Evolutionary conservation across 2,888 invertebrate species (phyloP), one percentile per base, ranked within the genome.

Genomic region (Mystacides longicornis): DNA sequence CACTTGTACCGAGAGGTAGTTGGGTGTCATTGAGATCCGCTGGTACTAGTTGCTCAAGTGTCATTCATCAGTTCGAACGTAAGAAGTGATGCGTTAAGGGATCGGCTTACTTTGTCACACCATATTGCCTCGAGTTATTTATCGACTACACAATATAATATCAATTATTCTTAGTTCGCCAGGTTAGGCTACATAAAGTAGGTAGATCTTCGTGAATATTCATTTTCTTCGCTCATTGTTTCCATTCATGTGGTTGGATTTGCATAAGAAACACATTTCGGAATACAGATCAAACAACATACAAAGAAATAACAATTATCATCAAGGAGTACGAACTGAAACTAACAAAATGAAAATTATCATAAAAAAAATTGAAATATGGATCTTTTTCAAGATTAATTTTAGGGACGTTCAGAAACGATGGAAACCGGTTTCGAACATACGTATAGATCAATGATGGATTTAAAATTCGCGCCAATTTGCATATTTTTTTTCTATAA

Each of bases 61-160:
- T 27, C 27, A 27, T 27, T 27, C 7, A 7, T 5, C 11, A 5
- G 11, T 27, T 27, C 27, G 27, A 37, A 37, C 37, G 37, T 37
- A 16, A 37, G 37, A 37, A 37, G 14, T 14, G 37, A 37, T 37
- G 37, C 37, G 37, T 37, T 37, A 37, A 37, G 37, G 3, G 14
- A 37, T 37, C 37, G 37, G 37, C 37, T 37, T 37, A 37, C 37
- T 37, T 37, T 37, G 37, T 37, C 14, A 37, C 37, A 37, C 37
- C 37, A 37, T 37, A 37, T 7, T 37, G 37, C 4, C 16, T 4
- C 14, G 3, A 37, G 37, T 3, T 37, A 37, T 37, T 7, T 37
- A n/a, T n/a, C n/a, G n/a, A n/a, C 37, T 14, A 37, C 16, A 37
- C 14, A 37, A 4, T 16, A 37, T 37, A n/a, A 37, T 7, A 37